These are phyloP conservation scores for Xylocampa areola DNA, from an alignment of 2,888 invertebrate genomes.

Conservation along the genomic window DNA sequence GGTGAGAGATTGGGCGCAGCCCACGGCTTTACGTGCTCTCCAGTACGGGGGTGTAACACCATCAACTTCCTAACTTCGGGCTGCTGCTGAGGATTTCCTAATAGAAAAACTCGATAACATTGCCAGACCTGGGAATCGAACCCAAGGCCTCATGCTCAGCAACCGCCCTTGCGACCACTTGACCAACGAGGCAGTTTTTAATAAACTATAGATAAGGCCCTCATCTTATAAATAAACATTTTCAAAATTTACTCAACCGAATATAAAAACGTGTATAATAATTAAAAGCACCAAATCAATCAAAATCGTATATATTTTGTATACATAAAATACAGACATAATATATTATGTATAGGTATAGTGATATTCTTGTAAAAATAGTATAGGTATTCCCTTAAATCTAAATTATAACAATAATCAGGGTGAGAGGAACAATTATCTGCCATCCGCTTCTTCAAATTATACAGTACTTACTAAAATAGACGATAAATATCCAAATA, in stretches of 20 bases:
- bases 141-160: no score
- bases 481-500: no score
- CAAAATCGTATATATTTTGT: constrained; percentile 50
- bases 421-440: constrained; percentile 32
- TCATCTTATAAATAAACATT: background rate
- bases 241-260: background rate
- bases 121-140: no score
- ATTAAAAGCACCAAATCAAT: constrained; percentile 16
- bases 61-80: no score
- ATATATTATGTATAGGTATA: constrained; percentile 42
- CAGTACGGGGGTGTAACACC: no score
- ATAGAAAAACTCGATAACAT: no score
- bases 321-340: constrained; percentile 51
- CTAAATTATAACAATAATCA: constrained; percentile 3
- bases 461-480: background rate
- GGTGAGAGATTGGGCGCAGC: no score
- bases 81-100: no score
- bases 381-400: constrained; percentile 30
- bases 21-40: no score
- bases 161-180: no score
- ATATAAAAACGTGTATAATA: background rate
- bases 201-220: no score
- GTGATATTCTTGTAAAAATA: constrained; percentile 38
- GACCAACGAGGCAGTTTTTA: no score
- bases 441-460: background rate